phyloP scores from a whole-genome alignment of 2,888 invertebrate genomes.

The Ptychoptera contaminata region DNA sequence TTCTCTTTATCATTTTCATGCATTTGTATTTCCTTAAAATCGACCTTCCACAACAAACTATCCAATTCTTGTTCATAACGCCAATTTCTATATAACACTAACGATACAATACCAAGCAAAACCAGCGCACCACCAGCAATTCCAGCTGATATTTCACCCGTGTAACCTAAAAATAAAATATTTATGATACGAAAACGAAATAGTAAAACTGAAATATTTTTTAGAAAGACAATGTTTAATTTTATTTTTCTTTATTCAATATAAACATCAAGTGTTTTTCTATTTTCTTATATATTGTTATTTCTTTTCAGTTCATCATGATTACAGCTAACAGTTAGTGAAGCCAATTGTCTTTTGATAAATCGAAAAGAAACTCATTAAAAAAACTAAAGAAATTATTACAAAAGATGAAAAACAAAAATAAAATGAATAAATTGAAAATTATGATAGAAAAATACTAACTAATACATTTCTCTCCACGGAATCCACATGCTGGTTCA shows the following conservation, averaged over 20 bases:
- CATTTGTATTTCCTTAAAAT: slow-evolving; percentile 74
- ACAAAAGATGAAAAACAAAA: background rate
- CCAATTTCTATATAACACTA: slow-evolving; percentile 79
- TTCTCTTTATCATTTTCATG: slow-evolving; percentile 39
- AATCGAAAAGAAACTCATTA: too few relatives aligned
- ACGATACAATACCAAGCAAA: slow-evolving; percentile 51
- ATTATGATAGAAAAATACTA: slow-evolving; percentile 32
- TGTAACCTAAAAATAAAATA: slow-evolving; percentile 43
- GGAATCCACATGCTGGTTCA: slow-evolving; percentile 80
- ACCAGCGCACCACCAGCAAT: slow-evolving; percentile 62
- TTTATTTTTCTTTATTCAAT: background rate
- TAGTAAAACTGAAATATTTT: too few relatives aligned
- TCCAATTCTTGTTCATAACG: slow-evolving; percentile 86
- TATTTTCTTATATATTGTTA: background rate
- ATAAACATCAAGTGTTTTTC: background rate
- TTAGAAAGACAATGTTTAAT: too few relatives aligned
- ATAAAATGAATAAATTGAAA: slow-evolving; percentile 2
- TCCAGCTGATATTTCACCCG: slow-evolving; percentile 67
- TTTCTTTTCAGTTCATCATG: background rate
- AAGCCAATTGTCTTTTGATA: too few relatives aligned
- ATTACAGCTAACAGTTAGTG: too few relatives aligned
- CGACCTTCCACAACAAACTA: slow-evolving; percentile 85
- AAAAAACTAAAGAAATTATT: too few relatives aligned
- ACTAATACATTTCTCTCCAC: slow-evolving; percentile 81
- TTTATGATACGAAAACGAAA: background rate